A percentile compares a stretch with the other conserved stretches of the same genome.
Conservation (phyloP, 2,113 vertebrate genomes). For the Trochalopteron elliotii region DNA sequence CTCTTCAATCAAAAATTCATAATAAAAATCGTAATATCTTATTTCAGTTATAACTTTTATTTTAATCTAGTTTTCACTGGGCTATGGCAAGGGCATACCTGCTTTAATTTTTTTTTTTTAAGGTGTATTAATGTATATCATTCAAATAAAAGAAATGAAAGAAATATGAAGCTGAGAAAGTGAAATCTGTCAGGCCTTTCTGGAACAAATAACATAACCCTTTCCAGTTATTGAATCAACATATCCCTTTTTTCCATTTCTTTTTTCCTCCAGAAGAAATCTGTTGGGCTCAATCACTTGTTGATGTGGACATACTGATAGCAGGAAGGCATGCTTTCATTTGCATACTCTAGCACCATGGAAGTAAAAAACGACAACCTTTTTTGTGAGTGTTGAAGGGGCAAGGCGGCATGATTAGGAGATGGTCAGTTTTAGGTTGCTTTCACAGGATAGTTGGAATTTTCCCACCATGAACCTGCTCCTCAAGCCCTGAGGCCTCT, state of each 20-base stretch:
- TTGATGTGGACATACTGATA: background rate
- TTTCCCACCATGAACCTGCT: background rate
- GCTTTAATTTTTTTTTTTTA: background rate
- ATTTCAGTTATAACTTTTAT: background rate
- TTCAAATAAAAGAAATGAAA: background rate
- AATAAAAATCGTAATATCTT: background rate
- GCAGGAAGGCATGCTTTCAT: background rate
- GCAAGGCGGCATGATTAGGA: fast-evolving
- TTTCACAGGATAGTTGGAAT: background rate
- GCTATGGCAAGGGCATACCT: background rate
- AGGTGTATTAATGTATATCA: background rate
- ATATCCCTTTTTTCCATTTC: background rate
- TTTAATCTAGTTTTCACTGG: background rate
- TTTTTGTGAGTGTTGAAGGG: background rate
- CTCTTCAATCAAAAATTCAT: background rate
- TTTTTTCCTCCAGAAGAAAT: background rate
- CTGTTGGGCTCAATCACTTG: background rate
- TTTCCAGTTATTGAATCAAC: background rate
- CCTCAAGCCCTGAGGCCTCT: background rate
- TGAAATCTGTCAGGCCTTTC: background rate
- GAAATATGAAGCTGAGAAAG: background rate
- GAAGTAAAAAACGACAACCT: background rate
- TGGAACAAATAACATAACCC: background rate
- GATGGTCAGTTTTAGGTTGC: background rate
- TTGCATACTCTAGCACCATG: background rate